These are phyloP conservation scores for Cossypha caffra DNA, from an alignment of 2,797 vertebrate species.

Conservation along the genomic window DNA sequence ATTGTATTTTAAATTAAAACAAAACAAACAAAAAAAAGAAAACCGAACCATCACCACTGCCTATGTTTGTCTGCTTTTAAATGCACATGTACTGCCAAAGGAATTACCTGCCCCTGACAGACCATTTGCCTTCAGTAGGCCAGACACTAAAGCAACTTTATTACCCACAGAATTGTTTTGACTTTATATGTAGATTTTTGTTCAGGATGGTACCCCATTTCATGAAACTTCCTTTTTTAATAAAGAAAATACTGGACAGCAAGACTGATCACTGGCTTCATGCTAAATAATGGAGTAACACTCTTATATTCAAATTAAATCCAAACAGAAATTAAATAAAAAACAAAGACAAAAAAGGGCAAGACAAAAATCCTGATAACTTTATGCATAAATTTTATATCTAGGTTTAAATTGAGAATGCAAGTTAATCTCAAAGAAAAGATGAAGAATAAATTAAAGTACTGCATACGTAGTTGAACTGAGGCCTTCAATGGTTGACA, in stretches of 20 bases:
- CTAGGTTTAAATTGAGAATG: not conserved
- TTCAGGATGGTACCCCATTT: not conserved
- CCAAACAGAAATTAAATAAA: not conserved
- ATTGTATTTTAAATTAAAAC: not conserved
- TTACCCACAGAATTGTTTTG: not conserved
- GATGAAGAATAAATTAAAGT: not conserved
- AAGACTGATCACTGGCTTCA: not conserved
- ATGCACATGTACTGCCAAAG: not conserved
- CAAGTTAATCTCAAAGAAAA: not conserved
- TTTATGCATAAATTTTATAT: not conserved
- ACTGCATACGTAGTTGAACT: slow-evolving; percentile 87
- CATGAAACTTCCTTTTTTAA: not conserved
- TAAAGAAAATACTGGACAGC: not conserved
- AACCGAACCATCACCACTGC: not conserved
- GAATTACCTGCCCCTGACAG: not conserved
- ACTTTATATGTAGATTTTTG: not conserved
- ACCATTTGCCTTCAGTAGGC: not conserved
- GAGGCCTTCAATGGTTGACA: slow-evolving; percentile 93
- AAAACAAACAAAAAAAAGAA: not conserved
- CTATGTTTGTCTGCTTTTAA: not conserved
- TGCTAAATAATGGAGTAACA: not conserved
- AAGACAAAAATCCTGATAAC: not conserved
- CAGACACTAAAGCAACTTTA: not conserved
- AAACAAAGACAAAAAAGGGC: not conserved
- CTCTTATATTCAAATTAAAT: not conserved